Evolutionary conservation across 2,888 invertebrate species (phyloP).

Genomic region (Sipunculus nudus): DNA sequence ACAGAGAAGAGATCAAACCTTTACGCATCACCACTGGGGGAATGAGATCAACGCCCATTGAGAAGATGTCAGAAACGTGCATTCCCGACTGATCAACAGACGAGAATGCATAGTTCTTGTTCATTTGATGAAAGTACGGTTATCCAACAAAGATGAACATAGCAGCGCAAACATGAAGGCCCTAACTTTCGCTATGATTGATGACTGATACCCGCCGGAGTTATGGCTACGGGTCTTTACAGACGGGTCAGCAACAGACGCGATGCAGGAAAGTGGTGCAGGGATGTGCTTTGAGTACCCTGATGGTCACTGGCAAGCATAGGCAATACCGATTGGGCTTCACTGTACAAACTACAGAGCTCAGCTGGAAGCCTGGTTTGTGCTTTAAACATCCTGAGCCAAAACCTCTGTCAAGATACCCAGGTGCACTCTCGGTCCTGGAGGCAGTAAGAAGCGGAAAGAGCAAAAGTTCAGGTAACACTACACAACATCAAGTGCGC

Average conservation of each 20-base stretch:
- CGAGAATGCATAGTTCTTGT: constrained; percentile 13
- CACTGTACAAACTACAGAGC: not conserved
- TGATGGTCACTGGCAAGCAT: not conserved
- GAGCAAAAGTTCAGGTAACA: not conserved
- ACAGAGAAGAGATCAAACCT: constrained; percentile 8
- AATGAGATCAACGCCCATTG: constrained; percentile 12
- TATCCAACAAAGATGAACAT: constrained; percentile 3
- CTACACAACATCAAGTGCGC: not conserved
- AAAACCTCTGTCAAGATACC: not conserved
- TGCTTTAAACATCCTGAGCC: not conserved
- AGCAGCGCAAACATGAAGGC: not conserved
- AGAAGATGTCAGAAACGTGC: constrained; percentile 10
- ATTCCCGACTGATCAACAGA: constrained; percentile 1
- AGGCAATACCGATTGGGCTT: not conserved
- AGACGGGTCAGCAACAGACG: constrained; percentile 6
- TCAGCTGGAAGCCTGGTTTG: not conserved
- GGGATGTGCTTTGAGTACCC: not conserved
- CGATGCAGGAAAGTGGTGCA: not conserved
- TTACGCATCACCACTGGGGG: constrained; percentile 16
- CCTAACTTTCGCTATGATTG: constrained; percentile 3
- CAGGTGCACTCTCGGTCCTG: too few relatives aligned
- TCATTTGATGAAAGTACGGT: constrained; percentile 13
- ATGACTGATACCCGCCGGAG: constrained; percentile 8
- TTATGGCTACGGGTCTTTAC: constrained; percentile 7
- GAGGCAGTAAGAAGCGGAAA: not conserved